A percentile compares a stretch with the other conserved stretches of the same genome.
These are phyloP conservation scores for Mythimna albipuncta DNA, from an alignment of 2,888 invertebrate genomes.

Conservation along the genomic window DNA sequence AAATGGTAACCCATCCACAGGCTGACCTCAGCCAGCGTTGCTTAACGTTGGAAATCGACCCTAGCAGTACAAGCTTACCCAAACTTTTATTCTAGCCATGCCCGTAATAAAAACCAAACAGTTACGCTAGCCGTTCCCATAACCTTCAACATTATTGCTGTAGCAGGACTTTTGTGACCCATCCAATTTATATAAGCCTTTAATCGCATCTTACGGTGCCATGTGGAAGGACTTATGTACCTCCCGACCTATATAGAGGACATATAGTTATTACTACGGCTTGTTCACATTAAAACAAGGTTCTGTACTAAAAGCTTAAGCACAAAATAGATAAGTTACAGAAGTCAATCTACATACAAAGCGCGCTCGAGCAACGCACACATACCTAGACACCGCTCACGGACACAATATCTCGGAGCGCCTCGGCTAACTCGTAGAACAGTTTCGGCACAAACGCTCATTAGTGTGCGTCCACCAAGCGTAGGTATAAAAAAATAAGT, in stretches of 20 bases:
- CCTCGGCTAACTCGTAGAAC: too few species aligned
- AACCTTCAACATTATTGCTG: slow-evolving; percentile 40
- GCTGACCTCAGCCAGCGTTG: background rate
- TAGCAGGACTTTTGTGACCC: slow-evolving; percentile 43
- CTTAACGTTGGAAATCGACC: background rate
- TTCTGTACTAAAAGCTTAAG: background rate
- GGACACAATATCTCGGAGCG: too few species aligned
- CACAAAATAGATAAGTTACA: too few species aligned
- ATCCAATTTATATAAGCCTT: slow-evolving; percentile 50
- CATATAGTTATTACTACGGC: slow-evolving; percentile 13
- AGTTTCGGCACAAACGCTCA: too few species aligned
- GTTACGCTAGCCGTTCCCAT: slow-evolving; percentile 23
- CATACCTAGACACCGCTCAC: too few species aligned
- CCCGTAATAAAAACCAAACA: slow-evolving; percentile 41
- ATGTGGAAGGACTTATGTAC: slow-evolving; percentile 27
- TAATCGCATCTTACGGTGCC: slow-evolving; percentile 48
- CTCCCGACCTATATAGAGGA: slow-evolving; percentile 24
- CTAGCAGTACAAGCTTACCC: background rate
- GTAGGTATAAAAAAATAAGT: too few species aligned
- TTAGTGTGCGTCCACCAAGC: too few species aligned
- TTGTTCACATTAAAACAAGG: slow-evolving; percentile 32
- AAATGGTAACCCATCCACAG: too few species aligned
- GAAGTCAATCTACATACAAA: too few species aligned
- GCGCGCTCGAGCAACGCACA: too few species aligned
- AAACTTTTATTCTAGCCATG: slow-evolving; percentile 23